These are phyloP conservation scores for Cinara cedri DNA, from an alignment of 2,888 invertebrate genomes.

Conservation along the genomic window DNA sequence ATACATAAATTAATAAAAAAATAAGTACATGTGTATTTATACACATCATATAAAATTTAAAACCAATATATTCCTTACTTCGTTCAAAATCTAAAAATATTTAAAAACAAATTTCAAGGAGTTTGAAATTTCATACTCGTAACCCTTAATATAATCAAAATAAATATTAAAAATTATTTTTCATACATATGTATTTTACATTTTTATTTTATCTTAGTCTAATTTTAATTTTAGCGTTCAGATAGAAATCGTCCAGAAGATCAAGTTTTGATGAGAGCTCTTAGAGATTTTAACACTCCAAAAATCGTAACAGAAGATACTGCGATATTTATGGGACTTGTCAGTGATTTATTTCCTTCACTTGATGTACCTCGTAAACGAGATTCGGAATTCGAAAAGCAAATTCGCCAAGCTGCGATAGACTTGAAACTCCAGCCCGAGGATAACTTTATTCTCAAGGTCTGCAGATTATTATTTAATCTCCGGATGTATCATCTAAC, in stretches of 20 bases:
- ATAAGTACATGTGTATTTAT: too few relatives aligned
- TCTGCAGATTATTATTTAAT: constrained; percentile 61
- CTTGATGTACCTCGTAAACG: constrained; percentile 89
- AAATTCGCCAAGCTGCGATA: constrained; percentile 76
- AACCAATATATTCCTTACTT: too few relatives aligned
- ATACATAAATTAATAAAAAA: too few relatives aligned
- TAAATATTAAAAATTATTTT: neutral
- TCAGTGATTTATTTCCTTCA: constrained; percentile 90
- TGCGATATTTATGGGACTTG: constrained; percentile 91
- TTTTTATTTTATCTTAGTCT: too few relatives aligned
- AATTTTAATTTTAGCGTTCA: constrained; percentile 66
- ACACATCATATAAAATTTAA: too few relatives aligned
- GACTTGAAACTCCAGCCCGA: constrained; percentile 89
- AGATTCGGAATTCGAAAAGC: constrained; percentile 82
- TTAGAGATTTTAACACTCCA: constrained; percentile 92
- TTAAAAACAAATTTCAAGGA: too few relatives aligned
- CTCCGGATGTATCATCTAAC: neutral
- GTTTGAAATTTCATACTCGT: too few relatives aligned
- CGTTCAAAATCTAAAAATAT: too few relatives aligned
- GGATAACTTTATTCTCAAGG: constrained; percentile 84
- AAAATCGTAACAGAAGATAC: constrained; percentile 93
- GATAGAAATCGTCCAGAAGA: constrained; percentile 83
- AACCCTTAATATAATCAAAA: neutral
- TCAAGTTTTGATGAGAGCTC: constrained; percentile 90
- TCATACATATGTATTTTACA: too few relatives aligned